These are phyloP conservation scores for Athalia circularis DNA, from an alignment of 2,888 invertebrate genomes.

Conservation along the genomic window DNA sequence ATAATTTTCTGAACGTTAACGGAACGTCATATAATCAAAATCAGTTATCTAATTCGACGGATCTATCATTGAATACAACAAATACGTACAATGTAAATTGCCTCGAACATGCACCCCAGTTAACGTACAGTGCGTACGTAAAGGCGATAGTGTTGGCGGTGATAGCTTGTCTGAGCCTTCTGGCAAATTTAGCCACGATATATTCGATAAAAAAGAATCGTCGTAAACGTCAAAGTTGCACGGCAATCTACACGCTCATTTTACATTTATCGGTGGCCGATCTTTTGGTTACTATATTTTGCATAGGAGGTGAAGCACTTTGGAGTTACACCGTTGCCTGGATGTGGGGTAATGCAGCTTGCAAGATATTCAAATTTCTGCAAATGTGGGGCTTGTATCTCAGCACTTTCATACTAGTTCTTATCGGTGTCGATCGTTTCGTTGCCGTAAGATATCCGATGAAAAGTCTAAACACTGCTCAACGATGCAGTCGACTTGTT, in stretches of 20 bases:
- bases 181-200: constrained; percentile 86
- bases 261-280: constrained; percentile 90
- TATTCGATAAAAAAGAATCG: constrained; percentile 84
- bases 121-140: constrained; percentile 80
- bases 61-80: not conserved
- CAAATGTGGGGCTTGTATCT: constrained; percentile 90
- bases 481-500: constrained; percentile 82
- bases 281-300: constrained; percentile 87
- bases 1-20: not conserved
- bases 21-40: not conserved
- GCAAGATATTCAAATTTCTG: constrained; percentile 87
- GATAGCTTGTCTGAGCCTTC: constrained; percentile 84
- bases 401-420: constrained; percentile 88
- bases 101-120: constrained; percentile 81
- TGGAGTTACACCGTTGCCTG: constrained; percentile 90
- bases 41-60: not conserved
- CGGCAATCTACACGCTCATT: constrained; percentile 85
- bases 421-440: constrained; percentile 89
- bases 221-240: constrained; percentile 79
- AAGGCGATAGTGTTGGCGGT: constrained; percentile 81
- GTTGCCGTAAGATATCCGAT: constrained; percentile 88
- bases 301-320: constrained; percentile 86
- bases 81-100: constrained; percentile 66
- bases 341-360: constrained; percentile 85
- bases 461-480: constrained; percentile 79